Evolutionary conservation across 2,888 invertebrate species (phyloP).

Genomic region (Leptopilina drosophilae): DNA sequence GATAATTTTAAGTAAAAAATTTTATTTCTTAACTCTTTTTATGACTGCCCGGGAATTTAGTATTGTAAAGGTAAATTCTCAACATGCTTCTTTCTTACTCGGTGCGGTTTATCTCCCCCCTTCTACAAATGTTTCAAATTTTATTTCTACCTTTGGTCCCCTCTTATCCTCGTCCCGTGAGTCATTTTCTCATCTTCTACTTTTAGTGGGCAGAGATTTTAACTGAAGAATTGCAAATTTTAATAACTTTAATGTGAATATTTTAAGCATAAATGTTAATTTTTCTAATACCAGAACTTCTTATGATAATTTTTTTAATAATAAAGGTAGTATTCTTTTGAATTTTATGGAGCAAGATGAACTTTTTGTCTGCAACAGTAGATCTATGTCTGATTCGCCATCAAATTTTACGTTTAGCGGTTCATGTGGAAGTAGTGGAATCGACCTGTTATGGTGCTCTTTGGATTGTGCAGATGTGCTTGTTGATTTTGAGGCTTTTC

Average conservation of each 20-base stretch:
- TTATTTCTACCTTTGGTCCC: not conserved
- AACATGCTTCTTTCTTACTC: not conserved
- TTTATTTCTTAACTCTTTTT: not conserved
- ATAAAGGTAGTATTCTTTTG: not conserved
- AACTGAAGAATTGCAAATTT: not conserved
- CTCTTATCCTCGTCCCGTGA: not conserved
- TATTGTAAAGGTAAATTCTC: not conserved
- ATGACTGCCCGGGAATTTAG: not conserved
- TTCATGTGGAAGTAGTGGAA: not conserved
- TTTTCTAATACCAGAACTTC: not conserved
- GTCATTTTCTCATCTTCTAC: not conserved
- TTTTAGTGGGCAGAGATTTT: not conserved
- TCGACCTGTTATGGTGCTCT: not conserved
- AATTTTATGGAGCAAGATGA: not conserved
- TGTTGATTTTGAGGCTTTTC: not conserved
- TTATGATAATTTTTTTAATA: not conserved
- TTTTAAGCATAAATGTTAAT: not conserved
- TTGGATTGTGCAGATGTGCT: not conserved
- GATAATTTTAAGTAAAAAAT: not conserved
- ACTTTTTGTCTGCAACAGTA: not conserved
- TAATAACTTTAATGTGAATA: not conserved
- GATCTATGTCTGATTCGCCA: not conserved
- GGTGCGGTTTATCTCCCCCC: not conserved
- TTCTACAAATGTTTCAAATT: not conserved
- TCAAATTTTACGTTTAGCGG: not conserved